Evolutionary conservation across 2,888 invertebrate genomes (phyloP), one percentile per base, ranked within the genome.

Genomic region (Cistogaster globosa): DNA sequence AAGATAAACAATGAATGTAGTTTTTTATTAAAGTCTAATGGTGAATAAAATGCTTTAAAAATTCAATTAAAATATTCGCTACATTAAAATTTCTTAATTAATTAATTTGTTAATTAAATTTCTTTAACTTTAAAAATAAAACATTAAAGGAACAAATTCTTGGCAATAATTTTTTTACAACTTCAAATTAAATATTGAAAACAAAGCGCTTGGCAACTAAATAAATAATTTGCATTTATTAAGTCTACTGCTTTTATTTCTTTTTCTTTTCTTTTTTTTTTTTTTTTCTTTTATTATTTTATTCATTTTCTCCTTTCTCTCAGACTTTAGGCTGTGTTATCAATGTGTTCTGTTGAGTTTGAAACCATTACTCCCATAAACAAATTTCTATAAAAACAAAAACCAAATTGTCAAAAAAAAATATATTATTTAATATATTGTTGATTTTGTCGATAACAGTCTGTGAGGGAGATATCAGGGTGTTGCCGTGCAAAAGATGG

Each of bases 321-420:
- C 4, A 62, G 62, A 16, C 45, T 36, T 69, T 78, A 71, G 74
- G 65, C 75, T 63, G 26, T 77, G 71, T 77, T 83, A 83, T 77
- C 82, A 76, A 71, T 77, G 63, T 76, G 71, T 48, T 77, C 51
- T 45, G 51, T 48, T 65, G 57, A n/a, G 45, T 76, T 71, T 71
- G 76, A 32, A 32, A 32, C 32, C 32, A 32, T 48, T 76, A 32
- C 58, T 55, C 53, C 36, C 51, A 32, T 42, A 22, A 58, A 42
- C 63, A 82, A 32, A 32, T 32, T 5, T 32, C 32, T 32, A 26
- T 36, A 76, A 26, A n/a, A 26, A 26, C 26, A 69, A 76, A 51
- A 58, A 51, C 32, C 36, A 16, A 26, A 20, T 55, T 7, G 32
- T 4, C 32, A 32, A 32, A 32, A 32, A 32, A 32, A 7, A 32